These are phyloP conservation scores for Hestina assimilis DNA, from an alignment of 1,140 invertebrate genomes.

Conservation along the genomic window DNA sequence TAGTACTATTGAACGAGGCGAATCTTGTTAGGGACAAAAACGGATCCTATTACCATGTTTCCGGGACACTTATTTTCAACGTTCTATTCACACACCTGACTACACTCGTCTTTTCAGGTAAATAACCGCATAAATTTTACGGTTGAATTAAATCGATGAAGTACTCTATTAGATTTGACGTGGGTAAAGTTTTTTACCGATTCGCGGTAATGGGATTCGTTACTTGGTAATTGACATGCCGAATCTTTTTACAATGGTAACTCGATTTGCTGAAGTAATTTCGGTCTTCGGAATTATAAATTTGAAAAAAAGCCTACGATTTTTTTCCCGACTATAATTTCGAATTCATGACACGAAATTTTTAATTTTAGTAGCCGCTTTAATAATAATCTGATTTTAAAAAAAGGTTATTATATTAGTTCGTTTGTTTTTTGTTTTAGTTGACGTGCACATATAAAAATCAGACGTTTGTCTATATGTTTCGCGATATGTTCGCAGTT, in stretches of 20 bases:
- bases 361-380: too few species aligned
- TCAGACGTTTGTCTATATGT: too few species aligned
- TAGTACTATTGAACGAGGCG: slow-evolving; percentile 27
- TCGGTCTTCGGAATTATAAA: too few species aligned
- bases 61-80: slow-evolving; percentile 25
- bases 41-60: slow-evolving; percentile 50
- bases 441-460: too few species aligned
- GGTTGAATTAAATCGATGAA: slow-evolving; percentile 18
- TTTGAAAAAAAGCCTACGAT: too few species aligned
- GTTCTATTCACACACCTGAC: slow-evolving; percentile 27
- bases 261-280: not conserved
- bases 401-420: too few species aligned
- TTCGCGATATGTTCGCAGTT: too few species aligned
- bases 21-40: slow-evolving; percentile 63
- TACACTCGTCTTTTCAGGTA: slow-evolving; percentile 8
- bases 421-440: too few species aligned
- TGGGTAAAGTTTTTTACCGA: slow-evolving; percentile 1
- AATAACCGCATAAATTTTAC: slow-evolving; percentile 13
- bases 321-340: too few species aligned
- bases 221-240: slow-evolving; percentile 3
- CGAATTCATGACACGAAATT: too few species aligned
- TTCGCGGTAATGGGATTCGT: not conserved
- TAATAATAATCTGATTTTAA: too few species aligned
- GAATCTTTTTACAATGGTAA: not conserved
- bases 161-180: slow-evolving; percentile 22